These are phyloP conservation scores for Ferdinandea cuprea DNA, from an alignment of 2,888 invertebrate genomes.

Conservation along the genomic window DNA sequence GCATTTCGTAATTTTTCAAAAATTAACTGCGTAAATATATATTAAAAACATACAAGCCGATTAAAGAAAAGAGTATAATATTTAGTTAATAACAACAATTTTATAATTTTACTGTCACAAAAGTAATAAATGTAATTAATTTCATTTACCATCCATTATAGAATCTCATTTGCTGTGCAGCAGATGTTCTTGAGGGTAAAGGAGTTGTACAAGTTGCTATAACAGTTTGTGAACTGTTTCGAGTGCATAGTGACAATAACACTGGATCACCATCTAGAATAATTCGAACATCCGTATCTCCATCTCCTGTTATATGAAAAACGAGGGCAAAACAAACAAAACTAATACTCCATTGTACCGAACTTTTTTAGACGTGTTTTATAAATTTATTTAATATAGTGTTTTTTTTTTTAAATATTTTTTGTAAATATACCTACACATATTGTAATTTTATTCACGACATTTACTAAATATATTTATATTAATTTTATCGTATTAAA, in stretches of 20 bases:
- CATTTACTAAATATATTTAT: background rate
- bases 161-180: conserved; percentile 95
- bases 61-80: too few relatives aligned
- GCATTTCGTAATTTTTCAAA: too few relatives aligned
- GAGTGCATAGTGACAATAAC: conserved; percentile 84
- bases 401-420: background rate
- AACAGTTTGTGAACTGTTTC: conserved; percentile 92
- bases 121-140: background rate
- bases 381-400: conserved; percentile 1
- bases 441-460: background rate
- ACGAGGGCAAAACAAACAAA: background rate
- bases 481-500: conserved; percentile 2
- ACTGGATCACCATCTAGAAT: conserved; percentile 80
- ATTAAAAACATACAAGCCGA: too few relatives aligned
- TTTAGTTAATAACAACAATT: too few relatives aligned
- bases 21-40: too few relatives aligned
- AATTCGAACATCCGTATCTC: conserved; percentile 80
- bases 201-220: conserved; percentile 94
- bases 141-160: conserved; percentile 83
- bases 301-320: conserved; percentile 80
- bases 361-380: conserved; percentile 14
- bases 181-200: conserved; percentile 96
- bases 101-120: too few relatives aligned
- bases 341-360: background rate
- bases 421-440: conserved; percentile 38